Percentiles rank a stretch among this genome's conserved stretches.
phyloP scores from a whole-genome alignment of 1,140 invertebrate genomes.

The Zophobas atratus region DNA sequence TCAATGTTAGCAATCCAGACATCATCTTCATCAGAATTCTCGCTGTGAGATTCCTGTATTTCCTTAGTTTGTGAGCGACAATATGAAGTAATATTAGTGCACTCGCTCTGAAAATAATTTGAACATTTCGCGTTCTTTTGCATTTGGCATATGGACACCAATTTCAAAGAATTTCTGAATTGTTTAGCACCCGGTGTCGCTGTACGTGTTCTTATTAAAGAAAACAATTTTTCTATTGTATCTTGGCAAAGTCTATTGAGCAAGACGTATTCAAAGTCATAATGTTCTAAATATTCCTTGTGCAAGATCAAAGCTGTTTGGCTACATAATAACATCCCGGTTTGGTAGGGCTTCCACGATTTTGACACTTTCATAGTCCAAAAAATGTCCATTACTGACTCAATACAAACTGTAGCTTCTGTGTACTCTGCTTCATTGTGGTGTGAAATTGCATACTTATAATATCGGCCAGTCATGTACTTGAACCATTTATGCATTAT shows the following conservation, averaged over 20 bases:
- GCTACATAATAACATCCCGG: background rate
- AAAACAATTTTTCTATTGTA: constrained; percentile 19
- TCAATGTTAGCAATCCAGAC: background rate
- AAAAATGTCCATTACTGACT: background rate
- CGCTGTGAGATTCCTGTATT: background rate
- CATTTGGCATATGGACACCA: background rate
- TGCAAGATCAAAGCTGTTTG: constrained; percentile 4
- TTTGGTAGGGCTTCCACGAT: background rate
- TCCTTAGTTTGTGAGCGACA: constrained; percentile 6
- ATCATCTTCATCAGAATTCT: background rate
- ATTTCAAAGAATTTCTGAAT: constrained; percentile 2
- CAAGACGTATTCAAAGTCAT: constrained; percentile 8
- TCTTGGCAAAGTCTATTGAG: constrained; percentile 10
- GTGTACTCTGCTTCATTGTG: background rate
- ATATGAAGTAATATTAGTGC: constrained; percentile 6
- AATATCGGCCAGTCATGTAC: constrained; percentile 20
- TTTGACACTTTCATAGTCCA: background rate
- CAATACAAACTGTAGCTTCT: background rate
- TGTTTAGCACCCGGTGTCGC: background rate
- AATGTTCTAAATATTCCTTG: background rate
- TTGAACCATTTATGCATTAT: constrained; percentile 30
- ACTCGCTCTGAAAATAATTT: constrained; percentile 6
- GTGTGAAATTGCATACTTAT: constrained; percentile 6
- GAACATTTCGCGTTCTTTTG: constrained; percentile 1
- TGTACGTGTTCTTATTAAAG: background rate